phyloP scores from a whole-genome alignment of 2,797 vertebrate genomes.

The Rousettus madagascariensis region DNA sequence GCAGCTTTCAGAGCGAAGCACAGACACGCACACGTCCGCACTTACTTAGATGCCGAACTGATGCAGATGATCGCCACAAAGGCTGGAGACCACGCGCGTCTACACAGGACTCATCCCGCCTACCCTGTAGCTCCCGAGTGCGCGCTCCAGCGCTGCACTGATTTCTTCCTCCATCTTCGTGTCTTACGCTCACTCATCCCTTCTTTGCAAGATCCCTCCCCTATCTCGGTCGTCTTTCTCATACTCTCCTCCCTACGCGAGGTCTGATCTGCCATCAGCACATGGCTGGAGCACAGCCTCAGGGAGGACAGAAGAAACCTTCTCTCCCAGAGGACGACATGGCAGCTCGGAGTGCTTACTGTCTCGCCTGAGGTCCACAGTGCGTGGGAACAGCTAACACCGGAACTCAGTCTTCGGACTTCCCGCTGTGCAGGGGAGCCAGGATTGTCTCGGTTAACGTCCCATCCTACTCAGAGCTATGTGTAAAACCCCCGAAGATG shows the following conservation, averaged over 20 bases:
- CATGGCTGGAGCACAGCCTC: neutral
- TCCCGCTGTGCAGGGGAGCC: neutral
- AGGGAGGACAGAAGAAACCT: neutral
- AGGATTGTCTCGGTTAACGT: neutral
- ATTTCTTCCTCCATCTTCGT: neutral
- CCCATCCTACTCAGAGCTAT: neutral
- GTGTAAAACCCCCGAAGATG: neutral
- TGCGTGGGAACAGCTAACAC: neutral
- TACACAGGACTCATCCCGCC: neutral
- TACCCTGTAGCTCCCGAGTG: neutral
- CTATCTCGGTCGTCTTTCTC: neutral
- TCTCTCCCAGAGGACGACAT: neutral
- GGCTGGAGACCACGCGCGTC: neutral
- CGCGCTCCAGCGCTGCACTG: neutral
- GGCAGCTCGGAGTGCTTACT: neutral
- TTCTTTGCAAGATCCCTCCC: neutral
- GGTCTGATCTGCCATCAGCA: neutral
- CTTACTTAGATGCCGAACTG: neutral
- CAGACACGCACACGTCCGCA: neutral
- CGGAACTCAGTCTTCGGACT: neutral
- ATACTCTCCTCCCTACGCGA: neutral
- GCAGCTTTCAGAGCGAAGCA: slow-evolving; percentile 28
- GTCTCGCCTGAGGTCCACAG: neutral
- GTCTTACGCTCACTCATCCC: neutral
- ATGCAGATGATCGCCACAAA: neutral